phyloP scores from a whole-genome alignment of 2,888 invertebrate genomes.

The Drosophila kanekoi region DNA sequence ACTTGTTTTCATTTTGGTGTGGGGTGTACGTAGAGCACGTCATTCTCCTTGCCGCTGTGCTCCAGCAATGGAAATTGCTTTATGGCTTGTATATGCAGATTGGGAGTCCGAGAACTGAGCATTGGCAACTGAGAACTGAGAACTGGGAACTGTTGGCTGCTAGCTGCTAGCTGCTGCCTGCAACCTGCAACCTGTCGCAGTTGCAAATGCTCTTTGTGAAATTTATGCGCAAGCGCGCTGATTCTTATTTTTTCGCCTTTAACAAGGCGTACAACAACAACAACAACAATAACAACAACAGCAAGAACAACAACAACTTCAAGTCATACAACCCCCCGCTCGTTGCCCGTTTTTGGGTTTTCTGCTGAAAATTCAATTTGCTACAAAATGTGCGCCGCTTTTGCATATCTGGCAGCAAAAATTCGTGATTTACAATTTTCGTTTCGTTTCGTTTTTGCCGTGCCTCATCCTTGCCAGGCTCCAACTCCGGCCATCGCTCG shows the following conservation, averaged over 20 bases:
- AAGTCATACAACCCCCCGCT: conserved; percentile 16
- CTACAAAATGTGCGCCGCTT: conserved; percentile 80
- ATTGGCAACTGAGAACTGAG: conserved; percentile 31
- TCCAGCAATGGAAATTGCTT: conserved; percentile 81
- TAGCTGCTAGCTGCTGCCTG: conserved; percentile 27
- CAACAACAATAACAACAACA: conserved; percentile 25
- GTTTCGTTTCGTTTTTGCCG: conserved; percentile 46
- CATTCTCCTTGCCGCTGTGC: conserved; percentile 50
- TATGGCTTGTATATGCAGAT: conserved; percentile 84
- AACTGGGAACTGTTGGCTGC: conserved; percentile 36
- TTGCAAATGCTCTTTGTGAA: conserved; percentile 65
- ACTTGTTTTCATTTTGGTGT: conserved; percentile 26
- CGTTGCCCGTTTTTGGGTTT: conserved; percentile 54
- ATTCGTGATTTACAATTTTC: conserved; percentile 82
- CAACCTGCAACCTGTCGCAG: conserved; percentile 72
- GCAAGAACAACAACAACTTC: conserved; percentile 24
- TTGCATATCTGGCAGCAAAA: conserved; percentile 80
- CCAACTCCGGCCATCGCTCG: conserved; percentile 9
- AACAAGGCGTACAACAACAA: conserved; percentile 71
- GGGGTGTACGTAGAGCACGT: conserved; percentile 50
- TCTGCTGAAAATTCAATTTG: conserved; percentile 81
- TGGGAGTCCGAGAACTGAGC: conserved; percentile 53
- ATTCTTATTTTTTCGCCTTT: conserved; percentile 81
- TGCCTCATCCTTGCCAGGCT: conserved; percentile 56
- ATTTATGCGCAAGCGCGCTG: conserved; percentile 82